Evolutionary conservation across 2,113 vertebrate species (phyloP).

Genomic region (Thomomys bottae): DNA sequence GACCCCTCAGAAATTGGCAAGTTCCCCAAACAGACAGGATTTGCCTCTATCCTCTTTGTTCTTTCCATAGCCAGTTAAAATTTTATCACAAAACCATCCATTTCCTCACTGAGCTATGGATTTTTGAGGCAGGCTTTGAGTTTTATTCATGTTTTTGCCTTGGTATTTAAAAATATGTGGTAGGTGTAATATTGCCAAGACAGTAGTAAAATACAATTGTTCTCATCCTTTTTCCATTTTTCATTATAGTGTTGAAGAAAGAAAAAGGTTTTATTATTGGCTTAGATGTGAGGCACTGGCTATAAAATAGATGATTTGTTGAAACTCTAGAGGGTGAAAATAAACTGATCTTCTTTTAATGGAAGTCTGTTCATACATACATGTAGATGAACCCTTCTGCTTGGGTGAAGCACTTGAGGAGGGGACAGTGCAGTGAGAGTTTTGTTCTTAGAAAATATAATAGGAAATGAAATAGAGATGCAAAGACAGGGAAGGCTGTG

Average conservation of each 20-base stretch:
- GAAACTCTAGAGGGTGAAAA: background rate
- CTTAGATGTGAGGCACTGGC: background rate
- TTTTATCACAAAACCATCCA: background rate
- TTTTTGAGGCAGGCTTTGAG: background rate
- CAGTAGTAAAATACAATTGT: background rate
- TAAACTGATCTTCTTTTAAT: background rate
- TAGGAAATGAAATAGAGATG: background rate
- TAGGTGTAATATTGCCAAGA: background rate
- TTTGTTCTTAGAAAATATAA: background rate
- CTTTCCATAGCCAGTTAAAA: background rate
- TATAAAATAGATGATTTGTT: background rate
- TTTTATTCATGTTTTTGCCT: background rate
- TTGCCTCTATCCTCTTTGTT: background rate
- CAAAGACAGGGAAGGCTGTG: background rate
- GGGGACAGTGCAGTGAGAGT: background rate
- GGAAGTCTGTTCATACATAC: background rate
- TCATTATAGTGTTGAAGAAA: background rate
- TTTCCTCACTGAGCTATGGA: background rate
- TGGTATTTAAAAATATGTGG: background rate
- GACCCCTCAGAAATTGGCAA: background rate
- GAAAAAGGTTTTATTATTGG: background rate
- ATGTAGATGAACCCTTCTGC: background rate
- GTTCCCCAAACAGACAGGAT: background rate
- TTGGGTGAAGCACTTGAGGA: background rate
- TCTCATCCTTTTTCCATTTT: background rate